Base-by-base conservation (phyloP, 2,888 invertebrate species). In the Pterostichus madidus region DNA sequence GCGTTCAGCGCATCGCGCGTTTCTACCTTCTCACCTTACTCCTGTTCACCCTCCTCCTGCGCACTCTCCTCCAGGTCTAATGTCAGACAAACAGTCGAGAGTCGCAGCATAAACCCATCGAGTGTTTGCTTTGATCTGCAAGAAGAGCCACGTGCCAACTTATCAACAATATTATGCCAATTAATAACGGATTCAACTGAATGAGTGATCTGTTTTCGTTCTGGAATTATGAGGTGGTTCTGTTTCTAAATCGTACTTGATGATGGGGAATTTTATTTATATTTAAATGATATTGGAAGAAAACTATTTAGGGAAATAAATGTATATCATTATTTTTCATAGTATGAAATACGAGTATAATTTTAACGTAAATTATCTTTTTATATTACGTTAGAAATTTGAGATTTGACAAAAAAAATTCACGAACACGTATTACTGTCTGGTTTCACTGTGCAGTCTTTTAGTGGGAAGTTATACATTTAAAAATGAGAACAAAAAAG, bases 41-140 rank as follows among this genome's bases (percentile, higher is more conserved):
- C 24, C 24, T 24, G 3, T n/a, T n/a, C 35, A 35, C 8, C 39
- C 39, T 39, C 3, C 39, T 39, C 24, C 24, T 24, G 3, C 24
- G 1, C 1, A 3, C 24, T 1, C 13, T 52, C 0, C 52, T 39
- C 6, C 39, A 39, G 39, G n/a, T 52, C 52, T 52, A 8, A 52
- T 52, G 13, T 13, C 52, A 52, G 52, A 52, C 52, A 52, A 52
- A 52, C 56, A 56, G 56, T 49, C 49, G 24, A 49, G 49, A 15
- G 56, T 13, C 13, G n/a, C 5, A 56, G 56, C 10, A 17, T 17
- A 17, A 17, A 56, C 17, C 17, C 56, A 24, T 17, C 56, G 13
- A 56, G 56, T 56, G 56, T 56, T 56, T 56, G 56, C 56, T 56
- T 56, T 56, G 56, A 56, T 56, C 56, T 56, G 56, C 39, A 13